A percentile compares a stretch with the other conserved stretches of the same genome.
phyloP scores from a whole-genome alignment of 2,888 invertebrate genomes.

The Anoplius nigerrimus region DNA sequence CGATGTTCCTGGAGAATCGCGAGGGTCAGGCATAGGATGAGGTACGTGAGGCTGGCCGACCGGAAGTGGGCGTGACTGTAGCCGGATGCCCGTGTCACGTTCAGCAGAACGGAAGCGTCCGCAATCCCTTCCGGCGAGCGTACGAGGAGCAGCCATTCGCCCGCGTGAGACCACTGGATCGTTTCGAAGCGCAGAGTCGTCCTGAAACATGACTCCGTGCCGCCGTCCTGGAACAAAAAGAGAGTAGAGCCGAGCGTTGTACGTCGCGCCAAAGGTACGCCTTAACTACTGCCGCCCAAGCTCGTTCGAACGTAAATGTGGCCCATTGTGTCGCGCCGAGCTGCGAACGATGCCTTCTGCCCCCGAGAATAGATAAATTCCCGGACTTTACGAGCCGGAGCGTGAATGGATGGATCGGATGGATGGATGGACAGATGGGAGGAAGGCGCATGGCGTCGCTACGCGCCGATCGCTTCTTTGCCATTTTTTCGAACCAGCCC shows the following conservation, averaged over 20 bases:
- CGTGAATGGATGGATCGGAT: no score
- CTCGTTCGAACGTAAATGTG: no score
- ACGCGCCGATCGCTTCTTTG: no score
- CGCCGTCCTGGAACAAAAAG: constrained; percentile 76
- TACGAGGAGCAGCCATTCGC: constrained; percentile 81
- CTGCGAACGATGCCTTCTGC: no score
- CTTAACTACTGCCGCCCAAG: no score
- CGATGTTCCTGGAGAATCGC: constrained; percentile 50
- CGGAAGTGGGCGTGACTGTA: constrained; percentile 62
- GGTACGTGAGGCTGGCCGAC: constrained; percentile 54
- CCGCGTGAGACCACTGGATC: constrained; percentile 78
- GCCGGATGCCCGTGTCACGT: constrained; percentile 77
- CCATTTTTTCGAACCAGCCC: no score
- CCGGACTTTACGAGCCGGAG: no score
- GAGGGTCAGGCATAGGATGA: constrained; percentile 59
- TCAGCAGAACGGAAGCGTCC: constrained; percentile 80
- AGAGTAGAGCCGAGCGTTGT: background rate
- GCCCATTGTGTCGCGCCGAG: no score
- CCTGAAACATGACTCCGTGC: constrained; percentile 79
- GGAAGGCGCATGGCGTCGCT: no score
- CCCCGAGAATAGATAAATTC: no score
- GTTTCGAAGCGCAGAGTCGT: constrained; percentile 79
- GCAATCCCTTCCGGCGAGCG: constrained; percentile 80
- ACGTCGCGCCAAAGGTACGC: background rate
- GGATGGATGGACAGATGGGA: no score